phyloP scores from a whole-genome alignment of 2,797 vertebrate species.

The Hozukius guyotensis region DNA sequence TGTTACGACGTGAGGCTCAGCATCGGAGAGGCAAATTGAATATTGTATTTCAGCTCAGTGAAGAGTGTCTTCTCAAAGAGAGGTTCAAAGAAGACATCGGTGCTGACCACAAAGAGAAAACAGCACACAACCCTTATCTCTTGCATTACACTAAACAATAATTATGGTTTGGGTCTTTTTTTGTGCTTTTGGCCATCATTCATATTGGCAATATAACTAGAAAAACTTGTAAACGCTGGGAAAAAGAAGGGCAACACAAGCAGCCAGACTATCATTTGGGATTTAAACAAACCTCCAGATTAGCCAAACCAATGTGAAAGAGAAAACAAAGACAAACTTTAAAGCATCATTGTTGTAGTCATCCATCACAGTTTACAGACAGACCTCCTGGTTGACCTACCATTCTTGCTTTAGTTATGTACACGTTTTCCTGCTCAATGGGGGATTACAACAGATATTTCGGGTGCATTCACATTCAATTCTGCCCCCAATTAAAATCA shows the following conservation, averaged over 20 bases:
- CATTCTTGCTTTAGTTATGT: not conserved
- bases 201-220: not conserved
- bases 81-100: not conserved
- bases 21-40: slow-evolving; percentile 5
- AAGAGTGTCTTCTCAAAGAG: slow-evolving; percentile 11
- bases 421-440: not conserved
- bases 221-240: not conserved
- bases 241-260: not conserved
- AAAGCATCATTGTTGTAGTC: not conserved
- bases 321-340: not conserved
- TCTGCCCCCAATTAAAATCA: not conserved
- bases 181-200: not conserved
- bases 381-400: not conserved
- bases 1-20: slow-evolving; percentile 14
- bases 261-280: not conserved
- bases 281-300: not conserved
- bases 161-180: not conserved
- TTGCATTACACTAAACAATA: not conserved
- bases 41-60: slow-evolving; percentile 8
- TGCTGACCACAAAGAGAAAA: not conserved
- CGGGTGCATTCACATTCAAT: not conserved
- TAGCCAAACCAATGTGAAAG: not conserved
- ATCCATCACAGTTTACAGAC: not conserved
- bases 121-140: not conserved
- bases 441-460: not conserved